A percentile compares a stretch with the other conserved stretches of the same genome.
phyloP scores from a whole-genome alignment of 2,797 vertebrate species.

The Clarias pachynema region DNA sequence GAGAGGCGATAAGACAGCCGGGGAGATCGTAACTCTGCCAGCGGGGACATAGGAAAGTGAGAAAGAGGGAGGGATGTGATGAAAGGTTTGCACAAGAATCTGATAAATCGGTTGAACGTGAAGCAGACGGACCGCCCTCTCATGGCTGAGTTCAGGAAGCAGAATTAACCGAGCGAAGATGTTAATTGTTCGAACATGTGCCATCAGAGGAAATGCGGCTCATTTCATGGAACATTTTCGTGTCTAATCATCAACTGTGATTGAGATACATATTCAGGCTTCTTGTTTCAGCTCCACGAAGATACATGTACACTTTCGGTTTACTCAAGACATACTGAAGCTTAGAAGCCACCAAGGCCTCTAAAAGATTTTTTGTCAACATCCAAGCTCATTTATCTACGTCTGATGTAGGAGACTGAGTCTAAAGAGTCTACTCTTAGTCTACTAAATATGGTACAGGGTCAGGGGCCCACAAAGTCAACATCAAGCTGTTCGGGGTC shows the following conservation, averaged over 20 bases:
- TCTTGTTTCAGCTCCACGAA: neutral
- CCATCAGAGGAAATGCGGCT: neutral
- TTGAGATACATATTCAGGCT: neutral
- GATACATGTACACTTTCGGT: neutral
- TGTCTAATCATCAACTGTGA: neutral
- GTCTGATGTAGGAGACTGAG: slow-evolving; percentile 4
- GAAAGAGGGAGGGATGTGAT: slow-evolving; percentile 21
- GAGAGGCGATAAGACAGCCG: slow-evolving; percentile 41
- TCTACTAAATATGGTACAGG: slow-evolving; percentile 9
- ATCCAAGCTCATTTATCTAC: neutral
- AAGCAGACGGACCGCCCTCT: slow-evolving; percentile 21
- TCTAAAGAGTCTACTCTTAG: neutral
- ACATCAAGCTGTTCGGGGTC: slow-evolving; percentile 38
- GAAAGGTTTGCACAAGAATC: slow-evolving; percentile 42
- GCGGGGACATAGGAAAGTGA: slow-evolving; percentile 46
- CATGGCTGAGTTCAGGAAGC: neutral
- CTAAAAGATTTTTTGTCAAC: neutral
- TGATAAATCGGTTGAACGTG: slow-evolving; percentile 43
- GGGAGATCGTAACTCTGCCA: slow-evolving; percentile 54
- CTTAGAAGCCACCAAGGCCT: neutral
- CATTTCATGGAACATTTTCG: neutral
- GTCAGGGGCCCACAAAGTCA: neutral
- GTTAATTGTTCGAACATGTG: neutral
- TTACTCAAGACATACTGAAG: neutral
- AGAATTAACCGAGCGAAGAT: neutral